phyloP scores from a whole-genome alignment of 2,113 vertebrate species.

The Alaudala cheleensis region DNA sequence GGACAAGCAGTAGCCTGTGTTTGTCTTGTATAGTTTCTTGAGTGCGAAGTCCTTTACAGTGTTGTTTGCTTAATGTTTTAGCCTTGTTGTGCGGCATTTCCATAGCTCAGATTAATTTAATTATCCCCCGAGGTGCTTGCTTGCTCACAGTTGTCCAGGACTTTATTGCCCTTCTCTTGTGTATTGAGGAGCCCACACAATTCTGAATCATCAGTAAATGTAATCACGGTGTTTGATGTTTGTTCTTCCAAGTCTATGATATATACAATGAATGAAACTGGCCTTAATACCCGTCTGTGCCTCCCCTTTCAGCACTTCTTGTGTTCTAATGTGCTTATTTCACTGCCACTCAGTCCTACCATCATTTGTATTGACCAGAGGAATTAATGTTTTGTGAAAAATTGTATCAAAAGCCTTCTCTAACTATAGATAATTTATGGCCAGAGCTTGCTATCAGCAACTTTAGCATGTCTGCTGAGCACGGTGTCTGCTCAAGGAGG shows the following conservation, averaged over 20 bases:
- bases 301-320: not conserved
- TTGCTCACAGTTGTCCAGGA: conserved; percentile 25
- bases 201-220: conserved; percentile 53
- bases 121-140: conserved; percentile 20
- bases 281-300: not conserved
- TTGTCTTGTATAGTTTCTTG: not conserved
- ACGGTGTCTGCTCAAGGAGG: not conserved
- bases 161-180: conserved; percentile 17
- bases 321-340: not conserved
- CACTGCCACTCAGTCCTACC: not conserved
- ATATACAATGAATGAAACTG: not conserved
- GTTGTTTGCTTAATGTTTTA: conserved; percentile 15
- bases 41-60: not conserved
- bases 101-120: conserved; percentile 52
- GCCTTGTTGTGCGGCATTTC: conserved; percentile 13
- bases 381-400: not conserved
- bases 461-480: not conserved
- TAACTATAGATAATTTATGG: not conserved
- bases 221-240: conserved; percentile 3
- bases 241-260: not conserved
- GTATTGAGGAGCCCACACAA: conserved; percentile 6
- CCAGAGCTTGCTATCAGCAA: not conserved
- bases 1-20: not conserved
- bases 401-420: not conserved
- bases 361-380: not conserved